Base-by-base conservation (phyloP, 2,797 vertebrate species). In the Macropodus opercularis region DNA sequence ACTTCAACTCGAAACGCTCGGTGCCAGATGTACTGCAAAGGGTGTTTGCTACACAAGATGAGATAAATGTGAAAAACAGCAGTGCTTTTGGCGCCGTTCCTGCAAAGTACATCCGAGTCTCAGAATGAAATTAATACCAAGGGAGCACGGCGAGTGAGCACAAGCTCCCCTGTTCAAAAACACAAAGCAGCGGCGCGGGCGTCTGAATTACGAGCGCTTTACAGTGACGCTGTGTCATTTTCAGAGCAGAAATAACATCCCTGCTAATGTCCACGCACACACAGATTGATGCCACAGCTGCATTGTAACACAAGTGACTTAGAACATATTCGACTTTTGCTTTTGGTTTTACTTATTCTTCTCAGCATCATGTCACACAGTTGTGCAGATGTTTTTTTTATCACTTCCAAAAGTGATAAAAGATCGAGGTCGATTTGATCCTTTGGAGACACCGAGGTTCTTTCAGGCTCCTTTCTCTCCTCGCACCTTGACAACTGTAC, bases 71-170 rank as follows among this genome's bases (percentile, higher is more conserved):
- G 43, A 75, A 76, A 26, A 84, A 72, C 50, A 21, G 52, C 63
- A 69, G 56, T 62, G 39, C n/a, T 72, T 84, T 77, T 80, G 70
- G 75, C 72, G 59, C 48, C 38, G 34, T 56, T 76, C 72, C 70
- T 70, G 48, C 64, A 49, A 61, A 70, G 50, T 72, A 77, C 68
- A 82, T 74, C 72, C 82, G 84, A 75, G 75, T 69, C 69, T 34
- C 48, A 59, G 55, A 42, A 59, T 66, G 48, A 61, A 74, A 69
- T 78, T 69, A 78, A 72, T 57, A 75, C 70, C 77, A 55, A 69
- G 79, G 65, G 75, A 78, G 74, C 40, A 23, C 46, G 11, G 52
- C 62, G 41, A 63, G 58, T 54, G 62, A 79, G 60, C 64, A 63
- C 47, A 44, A 47, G 63, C 67, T 63, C 12, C 63, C 53, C 63